Conservation (phyloP, 1,140 invertebrate species). For the Oedothorax gibbosus region DNA sequence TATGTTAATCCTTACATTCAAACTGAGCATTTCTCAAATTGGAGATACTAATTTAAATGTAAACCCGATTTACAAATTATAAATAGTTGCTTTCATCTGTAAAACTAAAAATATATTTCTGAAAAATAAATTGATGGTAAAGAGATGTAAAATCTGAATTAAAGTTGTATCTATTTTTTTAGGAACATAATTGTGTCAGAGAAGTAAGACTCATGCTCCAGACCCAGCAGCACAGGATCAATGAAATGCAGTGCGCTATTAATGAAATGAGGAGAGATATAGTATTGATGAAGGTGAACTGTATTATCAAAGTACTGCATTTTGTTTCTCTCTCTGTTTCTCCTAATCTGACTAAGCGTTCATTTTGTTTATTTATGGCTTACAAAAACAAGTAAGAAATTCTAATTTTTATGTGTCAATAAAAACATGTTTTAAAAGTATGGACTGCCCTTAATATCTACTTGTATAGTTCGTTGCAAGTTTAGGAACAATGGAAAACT, state of each 20-base stretch:
- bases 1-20: no score
- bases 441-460: no score
- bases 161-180: conserved; percentile 52
- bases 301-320: conserved; percentile 54
- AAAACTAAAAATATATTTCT: neutral
- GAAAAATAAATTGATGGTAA: neutral
- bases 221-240: conserved; percentile 85
- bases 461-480: no score
- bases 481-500: no score
- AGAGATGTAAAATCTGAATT: neutral
- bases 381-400: neutral
- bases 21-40: no score
- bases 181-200: conserved; percentile 91
- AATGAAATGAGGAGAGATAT: conserved; percentile 90
- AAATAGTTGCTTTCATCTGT: neutral
- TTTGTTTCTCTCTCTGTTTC: conserved; percentile 31
- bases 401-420: no score
- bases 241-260: conserved; percentile 85
- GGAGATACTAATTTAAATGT: no score
- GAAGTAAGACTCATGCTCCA: conserved; percentile 87
- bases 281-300: conserved; percentile 80
- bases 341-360: neutral
- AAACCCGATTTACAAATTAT: neutral
- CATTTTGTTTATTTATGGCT: neutral
- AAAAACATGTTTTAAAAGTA: no score